Conservation (phyloP, 2,797 vertebrate species). For the Acrossocheilus wenchowensis region DNA sequence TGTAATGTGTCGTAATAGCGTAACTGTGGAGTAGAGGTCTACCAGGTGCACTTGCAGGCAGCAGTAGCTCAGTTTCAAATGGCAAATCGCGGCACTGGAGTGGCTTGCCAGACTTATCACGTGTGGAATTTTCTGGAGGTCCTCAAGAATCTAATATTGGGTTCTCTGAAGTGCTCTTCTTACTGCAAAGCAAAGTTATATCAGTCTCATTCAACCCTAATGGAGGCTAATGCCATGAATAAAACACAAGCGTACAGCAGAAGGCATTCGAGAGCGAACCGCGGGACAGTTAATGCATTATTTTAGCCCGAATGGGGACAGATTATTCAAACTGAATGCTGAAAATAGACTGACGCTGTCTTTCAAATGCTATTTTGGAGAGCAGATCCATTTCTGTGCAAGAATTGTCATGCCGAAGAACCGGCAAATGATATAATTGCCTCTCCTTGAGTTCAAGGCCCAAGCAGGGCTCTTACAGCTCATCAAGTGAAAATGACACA, state of each 20-base stretch:
- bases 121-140: constrained; percentile 40
- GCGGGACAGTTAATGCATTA: constrained; percentile 22
- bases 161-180: constrained; percentile 54
- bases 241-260: constrained; percentile 53
- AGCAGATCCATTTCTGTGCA: constrained; percentile 36
- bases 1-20: neutral
- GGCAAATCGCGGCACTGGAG: constrained; percentile 39
- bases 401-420: constrained; percentile 45
- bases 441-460: constrained; percentile 47
- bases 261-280: constrained; percentile 40
- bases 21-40: neutral
- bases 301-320: constrained; percentile 49
- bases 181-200: constrained; percentile 58
- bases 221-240: constrained; percentile 63
- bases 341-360: constrained; percentile 44
- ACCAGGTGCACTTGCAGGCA: constrained; percentile 12
- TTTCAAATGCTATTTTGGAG: constrained; percentile 52
- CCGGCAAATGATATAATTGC: constrained; percentile 51
- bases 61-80: constrained; percentile 45
- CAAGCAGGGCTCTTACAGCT: constrained; percentile 40
- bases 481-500: constrained; percentile 41
- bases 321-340: constrained; percentile 54
- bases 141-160: constrained; percentile 59
- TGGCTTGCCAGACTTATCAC: constrained; percentile 43
- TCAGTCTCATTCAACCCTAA: constrained; percentile 60